Evolutionary conservation across 2,888 invertebrate genomes (phyloP).

Genomic region (Clistopyga incitator): DNA sequence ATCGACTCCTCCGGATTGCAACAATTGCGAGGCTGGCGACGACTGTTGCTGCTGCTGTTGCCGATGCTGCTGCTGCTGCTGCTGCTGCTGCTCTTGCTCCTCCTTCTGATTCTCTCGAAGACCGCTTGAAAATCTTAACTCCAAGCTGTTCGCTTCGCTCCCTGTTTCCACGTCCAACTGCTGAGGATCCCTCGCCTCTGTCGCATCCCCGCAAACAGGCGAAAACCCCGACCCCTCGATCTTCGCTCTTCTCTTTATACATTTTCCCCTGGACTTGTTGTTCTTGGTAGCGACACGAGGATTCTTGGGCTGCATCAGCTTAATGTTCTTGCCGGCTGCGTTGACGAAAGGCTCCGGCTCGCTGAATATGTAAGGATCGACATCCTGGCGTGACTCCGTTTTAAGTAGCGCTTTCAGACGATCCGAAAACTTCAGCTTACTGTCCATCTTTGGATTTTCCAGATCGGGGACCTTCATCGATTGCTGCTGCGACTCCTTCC

Average conservation of each 20-base stretch:
- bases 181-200: constrained; percentile 32
- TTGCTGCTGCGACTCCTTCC: constrained; percentile 70
- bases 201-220: constrained; percentile 55
- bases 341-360: constrained; percentile 82
- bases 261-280: constrained; percentile 78
- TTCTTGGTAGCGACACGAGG: constrained; percentile 73
- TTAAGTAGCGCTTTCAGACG: constrained; percentile 84
- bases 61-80: background rate
- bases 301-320: constrained; percentile 76
- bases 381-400: constrained; percentile 81
- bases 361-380: constrained; percentile 85
- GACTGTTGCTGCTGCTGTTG: background rate
- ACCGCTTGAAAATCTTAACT: constrained; percentile 72
- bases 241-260: constrained; percentile 78
- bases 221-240: constrained; percentile 67
- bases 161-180: constrained; percentile 50
- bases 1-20: constrained; percentile 62
- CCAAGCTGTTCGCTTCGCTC: constrained; percentile 67
- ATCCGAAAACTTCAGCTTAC: constrained; percentile 84
- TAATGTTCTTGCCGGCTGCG: constrained; percentile 73
- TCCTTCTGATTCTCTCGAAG: constrained; percentile 62
- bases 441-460: constrained; percentile 80
- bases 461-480: constrained; percentile 80
- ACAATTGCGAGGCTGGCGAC: background rate
- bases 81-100: constrained; percentile 61